Evolutionary conservation across 1,140 invertebrate genomes (phyloP).

Genomic region (Drosophila tristis): DNA sequence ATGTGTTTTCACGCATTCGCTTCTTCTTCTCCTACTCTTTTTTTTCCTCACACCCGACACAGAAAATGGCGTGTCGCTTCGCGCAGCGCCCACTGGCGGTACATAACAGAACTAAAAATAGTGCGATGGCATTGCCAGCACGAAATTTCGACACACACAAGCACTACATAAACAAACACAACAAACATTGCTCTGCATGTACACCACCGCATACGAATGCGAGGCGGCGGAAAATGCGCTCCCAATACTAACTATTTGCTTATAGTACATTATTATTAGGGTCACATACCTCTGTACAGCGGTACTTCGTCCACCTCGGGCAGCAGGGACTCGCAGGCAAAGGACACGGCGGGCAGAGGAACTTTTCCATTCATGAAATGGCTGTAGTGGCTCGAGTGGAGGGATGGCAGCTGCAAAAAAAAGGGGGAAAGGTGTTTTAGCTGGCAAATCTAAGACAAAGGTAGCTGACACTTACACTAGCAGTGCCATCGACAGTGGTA

Average conservation of each 20-base stretch:
- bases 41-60: not conserved
- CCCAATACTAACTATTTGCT: not conserved
- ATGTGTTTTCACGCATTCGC: slow-evolving; percentile 40
- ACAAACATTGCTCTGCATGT: slow-evolving; percentile 2
- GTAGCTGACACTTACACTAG: slow-evolving; percentile 27
- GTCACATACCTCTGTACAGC: slow-evolving; percentile 71
- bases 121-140: slow-evolving; percentile 40
- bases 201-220: too few species aligned
- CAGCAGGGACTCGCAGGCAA: slow-evolving; percentile 66
- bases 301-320: slow-evolving; percentile 70
- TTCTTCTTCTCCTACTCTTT: slow-evolving; percentile 6
- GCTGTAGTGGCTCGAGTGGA: too few species aligned
- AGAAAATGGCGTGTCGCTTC: slow-evolving; percentile 38
- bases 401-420: too few species aligned
- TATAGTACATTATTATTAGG: not conserved
- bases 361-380: too few species aligned
- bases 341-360: slow-evolving; percentile 37
- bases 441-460: not conserved
- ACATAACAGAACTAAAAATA: not conserved
- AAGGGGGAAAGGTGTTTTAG: slow-evolving; percentile 31
- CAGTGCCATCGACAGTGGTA: slow-evolving; percentile 47
- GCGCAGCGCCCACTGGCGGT: slow-evolving; percentile 8
- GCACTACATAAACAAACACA: not conserved
- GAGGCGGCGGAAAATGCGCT: too few species aligned
- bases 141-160: slow-evolving; percentile 13